Conservation (phyloP, 2,888 invertebrate species). For the Globia sparganii region DNA sequence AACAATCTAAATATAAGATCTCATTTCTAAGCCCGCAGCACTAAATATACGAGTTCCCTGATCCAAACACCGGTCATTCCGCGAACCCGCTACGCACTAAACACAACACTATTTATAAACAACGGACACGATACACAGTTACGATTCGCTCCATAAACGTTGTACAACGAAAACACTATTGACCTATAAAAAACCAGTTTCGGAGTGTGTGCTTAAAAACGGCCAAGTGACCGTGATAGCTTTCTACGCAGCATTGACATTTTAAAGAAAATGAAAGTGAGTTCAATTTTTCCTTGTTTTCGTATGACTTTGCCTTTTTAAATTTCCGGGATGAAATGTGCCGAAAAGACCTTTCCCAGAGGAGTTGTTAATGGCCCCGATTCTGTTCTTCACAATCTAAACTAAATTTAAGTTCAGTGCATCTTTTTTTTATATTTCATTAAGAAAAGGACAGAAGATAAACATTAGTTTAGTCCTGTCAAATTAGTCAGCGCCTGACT, state of each 20-base stretch:
- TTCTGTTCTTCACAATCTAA: too few species aligned
- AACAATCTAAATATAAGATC: not conserved
- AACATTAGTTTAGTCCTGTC: too few species aligned
- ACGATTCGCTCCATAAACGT: conserved; percentile 19
- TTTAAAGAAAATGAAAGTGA: conserved; percentile 49
- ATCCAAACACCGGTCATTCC: conserved; percentile 13
- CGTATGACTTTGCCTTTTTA: not conserved
- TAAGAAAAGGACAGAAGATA: too few species aligned
- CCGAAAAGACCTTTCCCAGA: too few species aligned
- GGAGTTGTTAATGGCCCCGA: too few species aligned
- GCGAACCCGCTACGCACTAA: conserved; percentile 7
- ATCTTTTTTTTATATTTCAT: too few species aligned
- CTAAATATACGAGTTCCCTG: conserved; percentile 19
- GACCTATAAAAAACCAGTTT: conserved; percentile 50
- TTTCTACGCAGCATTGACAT: conserved; percentile 45
- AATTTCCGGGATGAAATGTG: not conserved
- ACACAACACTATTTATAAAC: conserved; percentile 26
- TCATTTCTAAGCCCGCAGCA: not conserved
- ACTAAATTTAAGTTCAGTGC: too few species aligned
- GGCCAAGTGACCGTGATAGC: conserved; percentile 41
- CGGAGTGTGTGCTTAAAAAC: conserved; percentile 12
- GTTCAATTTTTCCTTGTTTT: not conserved
- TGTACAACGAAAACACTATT: conserved; percentile 18
- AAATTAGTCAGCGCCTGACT: too few species aligned
- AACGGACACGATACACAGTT: conserved; percentile 30